phyloP scores from a whole-genome alignment of 2,797 vertebrate species.

The Threskiornis aethiopicus region DNA sequence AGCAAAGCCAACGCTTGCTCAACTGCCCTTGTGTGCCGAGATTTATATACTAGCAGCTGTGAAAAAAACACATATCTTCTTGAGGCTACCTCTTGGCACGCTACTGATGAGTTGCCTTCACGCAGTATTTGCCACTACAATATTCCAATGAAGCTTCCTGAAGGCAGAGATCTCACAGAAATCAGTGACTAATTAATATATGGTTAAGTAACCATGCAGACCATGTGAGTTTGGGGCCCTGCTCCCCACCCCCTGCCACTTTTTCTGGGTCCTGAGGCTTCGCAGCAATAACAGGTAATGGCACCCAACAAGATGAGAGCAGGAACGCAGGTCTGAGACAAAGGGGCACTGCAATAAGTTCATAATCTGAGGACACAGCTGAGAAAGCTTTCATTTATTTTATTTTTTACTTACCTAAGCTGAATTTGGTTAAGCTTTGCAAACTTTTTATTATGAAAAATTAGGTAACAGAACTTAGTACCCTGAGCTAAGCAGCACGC shows the following conservation, averaged over 20 bases:
- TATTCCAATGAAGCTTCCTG: neutral
- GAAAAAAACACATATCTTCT: neutral
- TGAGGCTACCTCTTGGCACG: neutral
- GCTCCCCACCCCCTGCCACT: neutral
- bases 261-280: neutral
- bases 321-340: neutral
- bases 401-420: neutral
- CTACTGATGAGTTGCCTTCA: neutral
- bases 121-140: rapidly evolving
- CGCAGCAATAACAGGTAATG: neutral
- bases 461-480: neutral
- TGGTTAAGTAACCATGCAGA: neutral
- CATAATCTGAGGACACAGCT: neutral
- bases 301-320: neutral
- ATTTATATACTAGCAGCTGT: neutral
- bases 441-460: neutral
- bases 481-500: neutral
- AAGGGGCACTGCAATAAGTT: neutral
- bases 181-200: too few species aligned
- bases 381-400: neutral
- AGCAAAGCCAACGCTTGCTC: neutral
- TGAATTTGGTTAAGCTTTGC: neutral
- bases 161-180: neutral
- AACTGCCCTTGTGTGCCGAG: too few species aligned
- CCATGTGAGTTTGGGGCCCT: neutral